phyloP scores from a whole-genome alignment of 2,797 vertebrate species.

The Silurus lanzhouensis region DNA sequence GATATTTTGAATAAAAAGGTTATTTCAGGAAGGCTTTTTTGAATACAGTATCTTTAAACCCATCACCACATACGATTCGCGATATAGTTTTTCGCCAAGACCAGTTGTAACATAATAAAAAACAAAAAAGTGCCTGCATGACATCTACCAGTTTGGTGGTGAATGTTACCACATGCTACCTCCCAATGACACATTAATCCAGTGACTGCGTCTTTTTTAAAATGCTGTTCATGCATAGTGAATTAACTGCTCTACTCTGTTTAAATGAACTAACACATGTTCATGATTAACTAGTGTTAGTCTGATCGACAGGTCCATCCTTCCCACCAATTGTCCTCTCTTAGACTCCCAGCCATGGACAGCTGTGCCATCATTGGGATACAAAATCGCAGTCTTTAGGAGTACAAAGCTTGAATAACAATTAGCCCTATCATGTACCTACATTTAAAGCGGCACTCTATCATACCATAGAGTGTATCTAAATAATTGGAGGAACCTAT shows the following conservation, averaged over 20 bases:
- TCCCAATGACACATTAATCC: not conserved
- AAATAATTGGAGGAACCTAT: not conserved
- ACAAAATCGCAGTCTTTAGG: not conserved
- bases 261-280: conserved; percentile 20
- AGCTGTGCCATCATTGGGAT: conserved; percentile 8
- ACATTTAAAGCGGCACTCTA: not conserved
- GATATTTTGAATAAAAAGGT: not conserved
- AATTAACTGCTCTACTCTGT: conserved; percentile 16
- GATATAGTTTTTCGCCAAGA: not conserved
- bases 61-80: not conserved
- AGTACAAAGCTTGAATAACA: not conserved
- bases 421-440: not conserved
- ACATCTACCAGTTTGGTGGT: not conserved
- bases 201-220: not conserved
- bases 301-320: conserved; percentile 27
- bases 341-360: conserved; percentile 11
- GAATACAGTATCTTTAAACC: too few species aligned
- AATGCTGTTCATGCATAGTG: not conserved
- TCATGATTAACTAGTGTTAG: conserved; percentile 15
- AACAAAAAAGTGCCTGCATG: too few species aligned
- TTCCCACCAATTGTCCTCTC: conserved; percentile 14
- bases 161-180: conserved; percentile 4
- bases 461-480: not conserved
- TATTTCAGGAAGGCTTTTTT: not conserved
- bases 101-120: not conserved